Conservation (phyloP, 2,113 vertebrate genomes). For the Puffinus mauretanicus region DNA sequence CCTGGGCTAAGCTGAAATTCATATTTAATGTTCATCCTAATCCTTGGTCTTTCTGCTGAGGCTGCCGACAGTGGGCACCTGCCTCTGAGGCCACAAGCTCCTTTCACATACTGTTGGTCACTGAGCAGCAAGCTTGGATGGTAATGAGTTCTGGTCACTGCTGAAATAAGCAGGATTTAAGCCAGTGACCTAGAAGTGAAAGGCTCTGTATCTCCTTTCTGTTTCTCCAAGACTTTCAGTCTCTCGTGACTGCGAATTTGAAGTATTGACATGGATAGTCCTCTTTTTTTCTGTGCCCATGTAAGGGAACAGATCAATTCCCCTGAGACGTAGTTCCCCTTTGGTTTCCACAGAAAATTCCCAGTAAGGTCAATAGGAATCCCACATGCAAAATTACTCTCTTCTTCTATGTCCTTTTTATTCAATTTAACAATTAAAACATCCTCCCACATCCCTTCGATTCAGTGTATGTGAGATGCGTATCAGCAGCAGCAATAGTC, state of each 20-base stretch:
- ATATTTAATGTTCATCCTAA: background rate
- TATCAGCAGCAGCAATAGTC: constrained; percentile 50
- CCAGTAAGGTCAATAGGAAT: constrained; percentile 18
- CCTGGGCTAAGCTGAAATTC: background rate
- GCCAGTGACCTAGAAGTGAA: constrained; percentile 68
- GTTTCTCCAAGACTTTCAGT: constrained; percentile 31
- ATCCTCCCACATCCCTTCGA: constrained; percentile 6
- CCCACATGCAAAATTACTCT: background rate
- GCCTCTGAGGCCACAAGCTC: constrained; percentile 49
- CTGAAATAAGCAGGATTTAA: constrained; percentile 66
- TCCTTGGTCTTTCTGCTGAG: constrained; percentile 16
- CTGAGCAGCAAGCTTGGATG: constrained; percentile 42
- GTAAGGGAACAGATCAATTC: background rate
- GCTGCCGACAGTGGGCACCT: constrained; percentile 23
- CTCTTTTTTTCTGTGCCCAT: background rate
- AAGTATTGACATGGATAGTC: constrained; percentile 49
- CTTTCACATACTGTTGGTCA: constrained; percentile 63
- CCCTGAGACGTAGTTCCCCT: background rate
- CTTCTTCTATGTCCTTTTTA: constrained; percentile 33
- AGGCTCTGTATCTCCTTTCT: constrained; percentile 32
- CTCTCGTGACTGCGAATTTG: constrained; percentile 48
- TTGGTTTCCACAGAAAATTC: constrained; percentile 32
- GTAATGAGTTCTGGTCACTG: constrained; percentile 68
- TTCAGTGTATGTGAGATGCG: constrained; percentile 18
- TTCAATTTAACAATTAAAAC: constrained; percentile 48